Evolutionary conservation across 2,113 vertebrate species (phyloP), one percentile per base, ranked within the genome.

Genomic region (Gobius niger): DNA sequence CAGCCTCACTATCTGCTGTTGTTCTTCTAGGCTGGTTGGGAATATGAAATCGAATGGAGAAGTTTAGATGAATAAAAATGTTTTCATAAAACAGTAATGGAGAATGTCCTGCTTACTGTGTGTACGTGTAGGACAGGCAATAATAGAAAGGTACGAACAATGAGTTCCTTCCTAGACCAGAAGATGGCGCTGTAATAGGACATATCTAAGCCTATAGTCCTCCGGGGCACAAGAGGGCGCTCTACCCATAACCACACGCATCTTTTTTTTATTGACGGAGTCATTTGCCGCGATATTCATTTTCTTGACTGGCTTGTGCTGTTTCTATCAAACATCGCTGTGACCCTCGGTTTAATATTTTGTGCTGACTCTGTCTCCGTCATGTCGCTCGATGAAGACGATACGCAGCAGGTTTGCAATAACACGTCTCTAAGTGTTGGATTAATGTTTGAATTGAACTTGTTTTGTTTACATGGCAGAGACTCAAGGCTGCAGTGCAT

Each of bases 401-500:
- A 88, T 52, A 68, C 59, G 4, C 67, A 50, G 0, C 86, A 83
- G 88, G 89, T 89, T 9, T 44, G 41, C 14, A 60, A 9, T 19
- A 24, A 12, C 13, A 40, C 10, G 1, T 8, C 12, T 40, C 11
- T 34, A 40, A 40, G 40, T 14, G 12, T 34, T 12, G 10, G 5
- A 11, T 13, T 56, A 34, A 34, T 56, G 18, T 24, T 56, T 14
- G n/a, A 52, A 8, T 52, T 2, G 1, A 52, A 52, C 9, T 6
- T 54, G 1, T 2, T 19, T n/a, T 4, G 11, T 72, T 57, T 70
- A 1, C 8, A 10, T 59, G 63, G 7, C 86, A 99, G 97, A 94
- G 94, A 79, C 85, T 99, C 19, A 95, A 93, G 85, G 96, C 96
- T 0, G 95, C 95, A 0, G 88, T 98, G 1, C 98, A 98, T 84